phyloP scores from a whole-genome alignment of 2,797 vertebrate genomes.

The Rhynchotus rufescens region DNA sequence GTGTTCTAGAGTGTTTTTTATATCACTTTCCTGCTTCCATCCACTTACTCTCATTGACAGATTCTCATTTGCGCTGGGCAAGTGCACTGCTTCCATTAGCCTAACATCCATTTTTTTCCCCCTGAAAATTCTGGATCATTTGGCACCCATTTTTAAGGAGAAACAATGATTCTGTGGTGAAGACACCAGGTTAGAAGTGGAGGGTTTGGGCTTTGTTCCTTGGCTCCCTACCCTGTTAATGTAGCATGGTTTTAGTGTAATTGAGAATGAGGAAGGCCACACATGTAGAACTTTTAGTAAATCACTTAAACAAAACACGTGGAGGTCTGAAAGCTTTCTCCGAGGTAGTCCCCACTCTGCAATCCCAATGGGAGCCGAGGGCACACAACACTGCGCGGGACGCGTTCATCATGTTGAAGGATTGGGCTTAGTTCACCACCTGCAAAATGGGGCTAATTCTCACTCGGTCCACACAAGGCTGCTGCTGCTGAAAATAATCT shows the following conservation, averaged over 20 bases:
- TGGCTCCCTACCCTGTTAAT: constrained; percentile 40
- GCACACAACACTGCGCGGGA: neutral
- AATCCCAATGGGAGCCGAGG: constrained; percentile 21
- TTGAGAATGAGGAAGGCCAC: constrained; percentile 24
- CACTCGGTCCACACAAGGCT: constrained; percentile 55
- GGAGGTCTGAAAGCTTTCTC: constrained; percentile 54
- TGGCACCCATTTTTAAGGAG: neutral
- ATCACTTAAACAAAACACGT: constrained; percentile 45
- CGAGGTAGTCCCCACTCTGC: constrained; percentile 13
- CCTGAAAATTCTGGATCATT: neutral
- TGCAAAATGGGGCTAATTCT: constrained; percentile 61
- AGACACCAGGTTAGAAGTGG: neutral
- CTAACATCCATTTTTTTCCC: neutral
- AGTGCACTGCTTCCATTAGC: neutral
- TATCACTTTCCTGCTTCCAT: neutral
- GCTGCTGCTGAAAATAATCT: constrained; percentile 68
- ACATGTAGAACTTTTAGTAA: constrained; percentile 32
- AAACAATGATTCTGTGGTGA: neutral
- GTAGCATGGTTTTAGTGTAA: constrained; percentile 30
- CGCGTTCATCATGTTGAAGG: constrained; percentile 46
- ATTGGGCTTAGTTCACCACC: constrained; percentile 57
- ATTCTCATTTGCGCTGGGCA: neutral
- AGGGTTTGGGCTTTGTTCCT: neutral
- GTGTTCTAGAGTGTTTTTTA: neutral
- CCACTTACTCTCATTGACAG: neutral